phyloP scores from a whole-genome alignment of 2,113 vertebrate genomes.

The Anarrhichthys ocellatus region DNA sequence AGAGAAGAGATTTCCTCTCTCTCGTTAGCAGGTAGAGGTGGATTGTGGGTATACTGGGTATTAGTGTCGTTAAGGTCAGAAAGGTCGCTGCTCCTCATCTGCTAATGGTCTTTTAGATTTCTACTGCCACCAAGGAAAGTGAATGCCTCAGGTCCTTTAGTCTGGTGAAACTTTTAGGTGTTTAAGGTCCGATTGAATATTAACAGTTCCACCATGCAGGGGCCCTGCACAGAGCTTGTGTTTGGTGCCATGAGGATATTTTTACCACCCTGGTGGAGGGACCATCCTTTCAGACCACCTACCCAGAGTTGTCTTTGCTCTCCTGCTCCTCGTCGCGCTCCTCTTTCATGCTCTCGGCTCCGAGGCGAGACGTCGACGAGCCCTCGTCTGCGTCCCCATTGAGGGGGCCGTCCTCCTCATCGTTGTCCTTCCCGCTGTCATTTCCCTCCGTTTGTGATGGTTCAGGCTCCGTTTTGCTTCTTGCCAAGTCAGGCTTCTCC shows the following conservation, averaged over 20 bases:
- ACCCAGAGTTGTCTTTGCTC: slow-evolving; percentile 82
- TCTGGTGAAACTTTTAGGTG: slow-evolving; percentile 5
- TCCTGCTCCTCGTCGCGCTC: slow-evolving; percentile 74
- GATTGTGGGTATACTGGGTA: slow-evolving; percentile 56
- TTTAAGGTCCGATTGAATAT: slow-evolving; percentile 21
- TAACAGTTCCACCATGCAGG: slow-evolving; percentile 20
- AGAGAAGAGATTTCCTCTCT: slow-evolving; percentile 37
- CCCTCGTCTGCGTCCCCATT: slow-evolving; percentile 69
- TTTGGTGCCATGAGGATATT: slow-evolving; percentile 37
- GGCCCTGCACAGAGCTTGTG: slow-evolving; percentile 9
- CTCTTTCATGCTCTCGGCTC: slow-evolving; percentile 59
- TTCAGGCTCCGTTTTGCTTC: slow-evolving; percentile 60
- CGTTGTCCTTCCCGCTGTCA: slow-evolving; percentile 39
- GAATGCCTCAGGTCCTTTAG: slow-evolving; percentile 32
- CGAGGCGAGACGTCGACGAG: slow-evolving; percentile 55
- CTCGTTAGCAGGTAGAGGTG: slow-evolving; percentile 67
- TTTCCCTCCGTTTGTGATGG: slow-evolving; percentile 46
- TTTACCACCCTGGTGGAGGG: slow-evolving; percentile 32
- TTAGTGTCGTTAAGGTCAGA: slow-evolving; percentile 63
- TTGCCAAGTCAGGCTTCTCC: slow-evolving; percentile 66
- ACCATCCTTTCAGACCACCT: slow-evolving; percentile 65
- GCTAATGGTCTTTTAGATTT: slow-evolving; percentile 43
- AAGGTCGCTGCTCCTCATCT: slow-evolving; percentile 40
- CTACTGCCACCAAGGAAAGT: slow-evolving; percentile 35
- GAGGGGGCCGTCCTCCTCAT: slow-evolving; percentile 31